A percentile compares a stretch with the other conserved stretches of the same genome.
These are phyloP conservation scores for Idaea biselata DNA, from an alignment of 2,888 invertebrate species.

Conservation along the genomic window DNA sequence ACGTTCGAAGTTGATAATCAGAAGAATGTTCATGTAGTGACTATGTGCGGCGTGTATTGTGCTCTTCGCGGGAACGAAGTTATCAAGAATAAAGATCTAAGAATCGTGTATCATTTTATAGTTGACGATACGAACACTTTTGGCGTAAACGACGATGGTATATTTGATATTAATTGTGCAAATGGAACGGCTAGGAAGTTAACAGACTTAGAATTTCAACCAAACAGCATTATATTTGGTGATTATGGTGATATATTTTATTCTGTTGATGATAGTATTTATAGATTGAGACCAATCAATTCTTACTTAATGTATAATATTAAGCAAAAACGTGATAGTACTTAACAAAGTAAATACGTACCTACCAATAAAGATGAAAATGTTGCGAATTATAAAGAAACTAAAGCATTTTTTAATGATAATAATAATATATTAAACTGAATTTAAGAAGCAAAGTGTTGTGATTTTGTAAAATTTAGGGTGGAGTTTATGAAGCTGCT, in stretches of 20 bases:
- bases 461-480: not conserved
- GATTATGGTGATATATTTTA: conserved; percentile 72
- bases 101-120: conserved; percentile 54
- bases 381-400: conserved; percentile 13
- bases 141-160: conserved; percentile 51
- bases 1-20: conserved; percentile 63
- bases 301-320: conserved; percentile 62
- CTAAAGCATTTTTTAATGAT: too few relatives aligned
- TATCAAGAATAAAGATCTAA: conserved; percentile 58
- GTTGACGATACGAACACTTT: conserved; percentile 53
- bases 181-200: conserved; percentile 62
- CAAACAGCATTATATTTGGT: conserved; percentile 61
- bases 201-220: conserved; percentile 50
- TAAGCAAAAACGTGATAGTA: conserved; percentile 33
- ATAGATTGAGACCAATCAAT: conserved; percentile 57
- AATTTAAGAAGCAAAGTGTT: conserved; percentile 2
- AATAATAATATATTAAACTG: not conserved
- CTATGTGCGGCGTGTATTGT: conserved; percentile 67
- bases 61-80: conserved; percentile 46
- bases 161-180: conserved; percentile 58
- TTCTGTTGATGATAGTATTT: conserved; percentile 53
- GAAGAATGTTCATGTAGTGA: conserved; percentile 60
- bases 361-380: not conserved
- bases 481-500: not conserved
- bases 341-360: too few relatives aligned